Evolutionary conservation across 2,797 vertebrate species (phyloP), one percentile per base, ranked within the genome.

Genomic region (Typhlichthys eigenmanni): DNA sequence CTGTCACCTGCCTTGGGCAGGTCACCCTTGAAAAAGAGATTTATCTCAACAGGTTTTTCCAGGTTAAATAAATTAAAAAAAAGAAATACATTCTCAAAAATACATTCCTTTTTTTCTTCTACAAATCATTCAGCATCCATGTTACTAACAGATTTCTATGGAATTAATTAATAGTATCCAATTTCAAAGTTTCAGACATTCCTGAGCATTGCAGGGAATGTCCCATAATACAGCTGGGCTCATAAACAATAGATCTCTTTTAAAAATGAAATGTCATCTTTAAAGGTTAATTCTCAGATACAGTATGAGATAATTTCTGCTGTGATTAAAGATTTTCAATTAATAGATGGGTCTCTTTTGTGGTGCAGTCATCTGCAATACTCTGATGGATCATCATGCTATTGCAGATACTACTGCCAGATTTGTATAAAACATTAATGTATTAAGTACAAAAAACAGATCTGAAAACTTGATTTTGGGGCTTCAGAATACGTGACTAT

Each of bases 161-260:
- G 71, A 62, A 29, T 34, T 66, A 63, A 79, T 69, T 60, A 63
- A 60, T 13, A 17, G 57, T 45, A 48, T 71, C 62, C 2, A 0
- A 63, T 72, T 71, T 75, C 70, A 80, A 72, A 64, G 58, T 68
- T 63, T 58, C 1, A 50, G 71, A 74, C 67, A 81, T 83, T 83
- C 74, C 76, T 16, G 45, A 1, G 47, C 19, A 43, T 72, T 76
- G 72, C 6, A 55, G 45, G 17, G 47, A 68, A 47, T 7, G 8
- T 6, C 46, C 55, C 53, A 32, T n/a, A 2, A 62, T 79, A 76
- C 89, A 89, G 85, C 86, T 90, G 85, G 75, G 19, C 47, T 55
- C 69, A 38, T 50, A 78, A 74, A 91, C 87, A 90, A 84, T 84
- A 58, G 49, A 3, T 43, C 64, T 51, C 11, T 83, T 86, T 82